phyloP scores from a whole-genome alignment of 2,113 vertebrate species.

The Dolichallabes microphthalmus region DNA sequence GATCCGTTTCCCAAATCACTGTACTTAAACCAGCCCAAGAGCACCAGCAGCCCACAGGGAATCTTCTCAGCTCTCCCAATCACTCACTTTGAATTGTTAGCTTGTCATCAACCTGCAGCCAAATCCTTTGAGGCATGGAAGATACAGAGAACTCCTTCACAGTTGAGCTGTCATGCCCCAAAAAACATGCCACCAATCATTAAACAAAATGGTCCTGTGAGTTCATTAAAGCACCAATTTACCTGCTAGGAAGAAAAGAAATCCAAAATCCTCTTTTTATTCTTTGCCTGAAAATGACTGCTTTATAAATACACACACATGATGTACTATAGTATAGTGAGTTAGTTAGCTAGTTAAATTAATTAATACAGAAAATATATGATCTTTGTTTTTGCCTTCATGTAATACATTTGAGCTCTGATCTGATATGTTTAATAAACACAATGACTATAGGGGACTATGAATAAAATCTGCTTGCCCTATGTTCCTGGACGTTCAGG shows the following conservation, averaged over 20 bases:
- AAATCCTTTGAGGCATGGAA: neutral
- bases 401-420: neutral
- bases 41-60: neutral
- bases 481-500: neutral
- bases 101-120: conserved; percentile 3
- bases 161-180: neutral
- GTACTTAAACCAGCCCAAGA: neutral
- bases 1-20: neutral
- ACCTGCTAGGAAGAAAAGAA: neutral
- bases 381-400: neutral
- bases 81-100: neutral
- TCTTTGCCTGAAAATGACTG: neutral
- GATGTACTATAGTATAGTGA: too few relatives aligned
- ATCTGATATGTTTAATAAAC: neutral
- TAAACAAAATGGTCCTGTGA: neutral
- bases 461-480: neutral
- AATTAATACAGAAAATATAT: neutral
- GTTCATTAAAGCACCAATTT: neutral
- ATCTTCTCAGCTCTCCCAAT: neutral
- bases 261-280: neutral
- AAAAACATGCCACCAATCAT: neutral
- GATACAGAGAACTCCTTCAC: conserved; percentile 1
- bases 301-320: neutral
- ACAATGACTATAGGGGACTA: neutral
- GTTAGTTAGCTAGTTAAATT: neutral